Conservation (phyloP, 2,113 vertebrate species). For the Oplegnathus fasciatus region DNA sequence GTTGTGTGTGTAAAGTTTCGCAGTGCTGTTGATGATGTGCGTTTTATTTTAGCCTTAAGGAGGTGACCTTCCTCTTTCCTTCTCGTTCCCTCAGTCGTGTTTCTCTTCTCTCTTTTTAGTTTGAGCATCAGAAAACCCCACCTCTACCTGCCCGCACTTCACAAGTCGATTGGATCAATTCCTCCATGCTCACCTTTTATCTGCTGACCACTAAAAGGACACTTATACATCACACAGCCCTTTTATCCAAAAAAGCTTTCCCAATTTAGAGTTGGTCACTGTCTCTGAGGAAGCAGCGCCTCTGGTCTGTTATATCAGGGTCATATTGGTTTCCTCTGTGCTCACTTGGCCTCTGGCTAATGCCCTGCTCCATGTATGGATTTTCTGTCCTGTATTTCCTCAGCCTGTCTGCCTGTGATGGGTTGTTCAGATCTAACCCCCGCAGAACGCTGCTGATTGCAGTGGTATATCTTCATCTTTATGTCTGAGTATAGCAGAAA, state of each 20-base stretch:
- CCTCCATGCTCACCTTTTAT: conserved; percentile 60
- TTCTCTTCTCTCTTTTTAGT: conserved; percentile 37
- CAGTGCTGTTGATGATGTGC: conserved; percentile 47
- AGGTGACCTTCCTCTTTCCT: conserved; percentile 71
- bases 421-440: conserved; percentile 74
- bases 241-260: conserved; percentile 48
- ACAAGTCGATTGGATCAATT: conserved; percentile 66
- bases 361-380: conserved; percentile 72
- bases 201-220: conserved; percentile 54
- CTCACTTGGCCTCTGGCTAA: conserved; percentile 63
- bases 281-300: conserved; percentile 43
- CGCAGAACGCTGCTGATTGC: conserved; percentile 74
- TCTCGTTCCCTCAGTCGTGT: conserved; percentile 23
- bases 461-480: conserved; percentile 74
- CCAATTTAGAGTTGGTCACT: conserved; percentile 67
- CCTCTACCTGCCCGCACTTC: conserved; percentile 42
- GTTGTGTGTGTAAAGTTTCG: conserved; percentile 55
- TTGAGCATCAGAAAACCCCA: conserved; percentile 31
- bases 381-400: conserved; percentile 78
- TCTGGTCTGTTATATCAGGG: conserved; percentile 67
- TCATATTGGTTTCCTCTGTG: conserved; percentile 64
- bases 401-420: conserved; percentile 73
- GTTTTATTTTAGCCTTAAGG: conserved; percentile 59
- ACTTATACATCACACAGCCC: conserved; percentile 41
- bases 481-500: conserved; percentile 60